Evolutionary conservation across 2,113 vertebrate species (phyloP).

Genomic region (Gambusia holbrooki): DNA sequence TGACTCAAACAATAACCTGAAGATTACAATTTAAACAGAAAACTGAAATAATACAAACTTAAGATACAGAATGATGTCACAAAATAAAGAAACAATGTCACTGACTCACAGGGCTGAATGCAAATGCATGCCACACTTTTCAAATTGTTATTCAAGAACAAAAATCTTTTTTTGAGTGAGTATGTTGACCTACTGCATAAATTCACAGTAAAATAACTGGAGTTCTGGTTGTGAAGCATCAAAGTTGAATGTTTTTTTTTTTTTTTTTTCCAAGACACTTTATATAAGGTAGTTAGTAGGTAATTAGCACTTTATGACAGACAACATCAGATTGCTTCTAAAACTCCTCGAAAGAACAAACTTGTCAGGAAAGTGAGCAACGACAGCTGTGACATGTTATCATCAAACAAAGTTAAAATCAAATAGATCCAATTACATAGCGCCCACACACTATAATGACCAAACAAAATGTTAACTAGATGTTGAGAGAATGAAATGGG

Average conservation of each 20-base stretch:
- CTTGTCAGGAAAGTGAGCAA: background rate
- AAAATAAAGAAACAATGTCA: background rate
- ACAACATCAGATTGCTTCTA: background rate
- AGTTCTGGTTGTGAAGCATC: background rate
- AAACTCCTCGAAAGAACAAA: background rate
- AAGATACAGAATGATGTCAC: background rate
- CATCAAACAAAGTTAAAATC: constrained; percentile 5
- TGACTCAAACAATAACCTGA: background rate
- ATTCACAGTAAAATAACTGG: background rate
- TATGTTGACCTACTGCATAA: background rate
- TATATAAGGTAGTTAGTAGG: background rate
- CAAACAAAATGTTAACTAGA: constrained; percentile 24
- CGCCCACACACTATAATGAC: constrained; percentile 2
- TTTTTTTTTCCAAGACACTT: background rate
- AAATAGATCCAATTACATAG: constrained; percentile 36
- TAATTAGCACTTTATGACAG: background rate
- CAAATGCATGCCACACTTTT: background rate
- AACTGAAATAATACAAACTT: background rate
- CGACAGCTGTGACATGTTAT: background rate
- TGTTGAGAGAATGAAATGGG: constrained; percentile 22
- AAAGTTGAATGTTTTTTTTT: background rate
- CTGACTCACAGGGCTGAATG: background rate
- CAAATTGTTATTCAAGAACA: no score
- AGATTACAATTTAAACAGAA: background rate
- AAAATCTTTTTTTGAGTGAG: background rate